phyloP scores from a whole-genome alignment of 2,113 vertebrate genomes.

The Lepus timidus region DNA sequence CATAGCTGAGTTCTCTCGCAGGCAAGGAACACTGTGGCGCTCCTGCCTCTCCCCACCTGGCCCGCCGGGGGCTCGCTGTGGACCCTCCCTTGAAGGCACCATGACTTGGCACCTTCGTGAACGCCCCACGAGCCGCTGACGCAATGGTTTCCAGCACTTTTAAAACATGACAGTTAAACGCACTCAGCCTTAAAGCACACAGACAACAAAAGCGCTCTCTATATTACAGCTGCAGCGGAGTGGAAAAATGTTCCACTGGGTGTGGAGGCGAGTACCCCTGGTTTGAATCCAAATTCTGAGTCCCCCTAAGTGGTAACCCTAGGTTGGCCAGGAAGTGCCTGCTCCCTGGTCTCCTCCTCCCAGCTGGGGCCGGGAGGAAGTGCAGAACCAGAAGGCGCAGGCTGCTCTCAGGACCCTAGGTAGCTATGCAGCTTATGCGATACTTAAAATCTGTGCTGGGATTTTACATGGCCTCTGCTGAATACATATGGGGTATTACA shows the following conservation, averaged over 20 bases:
- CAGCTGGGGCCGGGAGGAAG: neutral
- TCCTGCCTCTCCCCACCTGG: neutral
- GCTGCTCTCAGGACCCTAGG: neutral
- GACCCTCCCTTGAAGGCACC: neutral
- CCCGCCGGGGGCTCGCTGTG: fast-evolving
- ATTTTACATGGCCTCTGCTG: neutral
- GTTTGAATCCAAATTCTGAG: neutral
- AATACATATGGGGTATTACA: neutral
- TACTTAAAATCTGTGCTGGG: neutral
- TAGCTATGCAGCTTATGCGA: neutral
- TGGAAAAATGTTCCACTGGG: neutral
- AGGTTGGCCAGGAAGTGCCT: neutral
- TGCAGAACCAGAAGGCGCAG: fast-evolving
- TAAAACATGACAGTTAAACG: neutral
- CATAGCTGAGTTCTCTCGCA: fast-evolving
- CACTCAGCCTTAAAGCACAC: neutral
- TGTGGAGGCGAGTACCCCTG: neutral
- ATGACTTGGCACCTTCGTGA: neutral
- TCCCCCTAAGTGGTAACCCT: too few relatives aligned
- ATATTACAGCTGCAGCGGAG: neutral
- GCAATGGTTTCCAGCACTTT: neutral
- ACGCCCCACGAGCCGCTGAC: neutral
- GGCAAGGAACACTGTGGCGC: fast-evolving
- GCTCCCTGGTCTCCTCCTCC: neutral
- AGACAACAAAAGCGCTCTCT: neutral